Conservation (phyloP, 2,797 vertebrate genomes). For the Coccyzus lansbergi region DNA sequence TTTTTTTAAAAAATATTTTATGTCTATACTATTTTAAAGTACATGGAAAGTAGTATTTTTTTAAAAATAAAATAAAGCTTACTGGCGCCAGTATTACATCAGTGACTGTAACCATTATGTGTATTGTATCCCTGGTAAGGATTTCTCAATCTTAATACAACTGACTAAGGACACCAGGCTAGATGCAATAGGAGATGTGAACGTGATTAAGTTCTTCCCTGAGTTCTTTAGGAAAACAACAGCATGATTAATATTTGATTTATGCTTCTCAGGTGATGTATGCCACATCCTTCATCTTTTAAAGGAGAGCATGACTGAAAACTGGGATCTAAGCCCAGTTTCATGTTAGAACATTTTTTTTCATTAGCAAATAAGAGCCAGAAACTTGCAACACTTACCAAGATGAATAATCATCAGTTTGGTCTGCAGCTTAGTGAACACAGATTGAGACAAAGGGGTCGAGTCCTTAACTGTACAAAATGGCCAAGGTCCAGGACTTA, state of each 20-base stretch:
- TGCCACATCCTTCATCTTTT: slow-evolving; percentile 46
- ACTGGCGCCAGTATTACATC: slow-evolving; percentile 67
- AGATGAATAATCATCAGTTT: neutral
- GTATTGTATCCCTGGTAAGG: slow-evolving; percentile 39
- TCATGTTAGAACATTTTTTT: slow-evolving; percentile 44
- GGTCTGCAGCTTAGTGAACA: slow-evolving; percentile 14
- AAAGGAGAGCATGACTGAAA: slow-evolving; percentile 1
- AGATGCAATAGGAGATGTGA: slow-evolving; percentile 40
- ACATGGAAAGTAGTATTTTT: slow-evolving; percentile 69
- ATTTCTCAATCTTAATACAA: slow-evolving; percentile 33
- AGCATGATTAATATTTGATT: slow-evolving; percentile 27
- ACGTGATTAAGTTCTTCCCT: slow-evolving; percentile 28
- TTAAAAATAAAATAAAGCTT: slow-evolving; percentile 76
- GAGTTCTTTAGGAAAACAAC: slow-evolving; percentile 54
- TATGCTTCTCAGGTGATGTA: slow-evolving; percentile 59
- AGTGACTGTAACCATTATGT: slow-evolving; percentile 65
- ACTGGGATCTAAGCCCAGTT: slow-evolving; percentile 61
- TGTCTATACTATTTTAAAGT: slow-evolving; percentile 77
- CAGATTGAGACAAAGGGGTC: neutral
- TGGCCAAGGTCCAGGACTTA: neutral
- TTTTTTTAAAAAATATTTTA: slow-evolving; percentile 78
- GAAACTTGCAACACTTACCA: slow-evolving; percentile 27
- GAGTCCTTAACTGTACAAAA: neutral
- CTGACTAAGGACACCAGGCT: slow-evolving; percentile 1
- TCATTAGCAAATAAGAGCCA: slow-evolving; percentile 43